Percentiles rank a stretch among this genome's conserved stretches.
These are phyloP conservation scores for Melanotaenia duboulayi DNA, from an alignment of 2,113 vertebrate species.

Conservation along the genomic window DNA sequence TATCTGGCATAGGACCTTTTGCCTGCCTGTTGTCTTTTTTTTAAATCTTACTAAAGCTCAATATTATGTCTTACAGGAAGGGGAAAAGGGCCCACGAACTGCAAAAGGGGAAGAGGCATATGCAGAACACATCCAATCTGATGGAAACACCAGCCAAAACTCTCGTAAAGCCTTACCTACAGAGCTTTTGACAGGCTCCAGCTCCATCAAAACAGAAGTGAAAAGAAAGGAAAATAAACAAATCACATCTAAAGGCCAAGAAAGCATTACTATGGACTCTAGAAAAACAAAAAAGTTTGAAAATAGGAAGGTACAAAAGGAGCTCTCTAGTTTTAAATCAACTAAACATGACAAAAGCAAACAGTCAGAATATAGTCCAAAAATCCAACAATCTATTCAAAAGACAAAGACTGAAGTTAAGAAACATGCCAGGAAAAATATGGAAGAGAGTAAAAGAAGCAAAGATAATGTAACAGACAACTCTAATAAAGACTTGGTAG, in stretches of 20 bases:
- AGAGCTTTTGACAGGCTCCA: conserved; percentile 42
- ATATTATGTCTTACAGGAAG: conserved; percentile 48
- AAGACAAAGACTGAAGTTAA: conserved; percentile 18
- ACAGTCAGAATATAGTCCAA: not conserved
- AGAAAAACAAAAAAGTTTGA: conserved; percentile 5
- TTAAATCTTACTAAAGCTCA: conserved; percentile 14
- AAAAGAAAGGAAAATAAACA: conserved; percentile 32
- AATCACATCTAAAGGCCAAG: conserved; percentile 47
- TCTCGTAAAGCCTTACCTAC: conserved; percentile 41
- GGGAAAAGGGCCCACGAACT: conserved; percentile 33
- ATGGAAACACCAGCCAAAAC: conserved; percentile 3
- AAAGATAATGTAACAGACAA: not conserved
- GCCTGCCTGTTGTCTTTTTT: not conserved
- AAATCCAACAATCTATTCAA: conserved; percentile 5
- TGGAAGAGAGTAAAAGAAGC: conserved; percentile 18
- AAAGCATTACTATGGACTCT: conserved; percentile 38
- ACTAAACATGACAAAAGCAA: conserved; percentile 26
- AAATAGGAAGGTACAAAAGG: not conserved
- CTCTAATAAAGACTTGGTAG: not conserved
- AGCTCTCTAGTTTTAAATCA: conserved; percentile 14
- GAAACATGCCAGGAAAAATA: conserved; percentile 3
- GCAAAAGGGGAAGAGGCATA: conserved; percentile 41
- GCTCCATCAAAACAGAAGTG: conserved; percentile 28
- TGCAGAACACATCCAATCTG: conserved; percentile 14
- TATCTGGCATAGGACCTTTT: not conserved